Evolutionary conservation across 2,888 invertebrate species (phyloP), one percentile per base, ranked within the genome.

Genomic region (Leucania comma): DNA sequence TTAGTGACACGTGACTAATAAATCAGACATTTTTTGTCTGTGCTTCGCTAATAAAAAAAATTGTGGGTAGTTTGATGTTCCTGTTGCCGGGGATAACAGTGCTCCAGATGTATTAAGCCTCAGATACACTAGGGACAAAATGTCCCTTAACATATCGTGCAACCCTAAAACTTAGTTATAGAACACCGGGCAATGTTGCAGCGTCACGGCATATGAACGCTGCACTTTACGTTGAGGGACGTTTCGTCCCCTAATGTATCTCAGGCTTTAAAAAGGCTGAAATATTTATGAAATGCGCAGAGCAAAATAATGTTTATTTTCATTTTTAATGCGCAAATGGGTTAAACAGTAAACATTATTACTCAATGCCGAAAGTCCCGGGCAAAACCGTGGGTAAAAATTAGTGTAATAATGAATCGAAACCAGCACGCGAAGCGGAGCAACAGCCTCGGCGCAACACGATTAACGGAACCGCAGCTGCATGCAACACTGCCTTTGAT

Each of bases 361-460:
- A 32, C 64, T 68, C 68, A 66, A 73, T 71, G 68, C 58, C 32
- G 67, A 71, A 65, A 73, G 68, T 82, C 26, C 24, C 64, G 50
- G 69, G 35, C 68, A 74, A 72, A 81, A 65, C 66, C 51, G 78
- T 80, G 60, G 81, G 75, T 80, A 72, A 75, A 75, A 73, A 62
- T 72, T 81, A 75, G 60, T 65, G 56, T 78, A 75, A 79, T 79
- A 83, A 80, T 80, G 79, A 81, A 82, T 81, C 66, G 72, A 83
- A 87, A 84, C 82, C 81, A 85, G 82, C 81, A 67, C 81, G 70
- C 64, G 65, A 75, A 81, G 61, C 80, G 85, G 88, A 84, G 82
- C 88, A 89, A 89, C 86, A 89, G 86, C 88, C 89, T 88, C 81
- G 80, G 80, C 78, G 82, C 53, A 77, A 80, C 77, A 78, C 85